Evolutionary conservation across 2,888 invertebrate genomes (phyloP), one percentile per base, ranked within the genome.

Genomic region (Ecliptopera silaceata): DNA sequence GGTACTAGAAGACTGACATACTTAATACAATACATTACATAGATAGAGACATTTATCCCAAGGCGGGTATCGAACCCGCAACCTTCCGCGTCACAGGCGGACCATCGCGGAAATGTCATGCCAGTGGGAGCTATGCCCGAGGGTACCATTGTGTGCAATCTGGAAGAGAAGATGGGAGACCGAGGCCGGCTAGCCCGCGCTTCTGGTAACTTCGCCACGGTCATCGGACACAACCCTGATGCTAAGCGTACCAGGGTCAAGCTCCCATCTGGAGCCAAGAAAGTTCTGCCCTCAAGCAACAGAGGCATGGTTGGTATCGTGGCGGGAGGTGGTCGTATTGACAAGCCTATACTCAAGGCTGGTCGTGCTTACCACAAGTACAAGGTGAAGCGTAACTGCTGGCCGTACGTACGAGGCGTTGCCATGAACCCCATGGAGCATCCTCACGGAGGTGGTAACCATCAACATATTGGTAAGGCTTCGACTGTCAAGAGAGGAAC

Each of bases 361-460:
- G 99, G 99, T 78, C 96, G 99, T 86, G 99, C 99, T 1, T 99
- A 99, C 92, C 98, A 98, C 93, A 99, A 99, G 91, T 99, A 99
- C 93, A 99, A 99, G 95, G 99, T 97, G 60, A 99, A 99, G 94
- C 96, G 99, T 88, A 99, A 99, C 94, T 98, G 99, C 96, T 99
- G 99, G 99, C 99, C 99, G 74, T 98, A 97, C 88, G 96, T 97
- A 72, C 96, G 99, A 93, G 99, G 99, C 98, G 99, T 99, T 87
- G 98, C 98, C 92, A 99, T 99, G 99, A 99, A 99, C 93, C 99
- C 99, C 56, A 99, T 99, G 73, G 99, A 99, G 92, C 99, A 99
- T 99, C 99, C 99, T 82, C 99, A 99, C 81, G 99, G 99, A 94
- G 99, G 99, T 97, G 99, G 99, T 99, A 99, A 99, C 94, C 99